Conservation (phyloP, 1,140 invertebrate species). For the Brachionus asplanchnoidis region DNA sequence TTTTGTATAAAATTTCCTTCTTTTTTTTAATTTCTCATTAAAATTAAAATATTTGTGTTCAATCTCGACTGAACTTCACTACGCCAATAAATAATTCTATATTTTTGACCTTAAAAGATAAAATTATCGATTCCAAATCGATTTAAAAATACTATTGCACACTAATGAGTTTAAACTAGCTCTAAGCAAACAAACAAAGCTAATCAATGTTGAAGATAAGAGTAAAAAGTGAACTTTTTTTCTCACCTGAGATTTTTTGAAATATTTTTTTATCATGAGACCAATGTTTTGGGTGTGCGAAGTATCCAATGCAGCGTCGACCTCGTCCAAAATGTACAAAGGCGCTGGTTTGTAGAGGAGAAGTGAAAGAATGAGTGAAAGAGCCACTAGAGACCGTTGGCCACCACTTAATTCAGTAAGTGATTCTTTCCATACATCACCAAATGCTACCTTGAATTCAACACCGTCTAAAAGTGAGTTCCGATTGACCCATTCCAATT, state of each 20-base stretch:
- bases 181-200: too few relatives aligned
- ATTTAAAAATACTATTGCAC: too few relatives aligned
- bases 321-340: constrained; percentile 96
- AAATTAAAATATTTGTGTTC: too few relatives aligned
- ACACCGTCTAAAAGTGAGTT: constrained; percentile 62
- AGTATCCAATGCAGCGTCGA: constrained; percentile 94
- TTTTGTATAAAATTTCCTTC: too few relatives aligned
- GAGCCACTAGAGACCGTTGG: constrained; percentile 87
- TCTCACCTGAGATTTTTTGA: constrained; percentile 78
- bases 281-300: constrained; percentile 99
- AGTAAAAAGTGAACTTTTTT: too few relatives aligned
- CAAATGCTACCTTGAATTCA: constrained; percentile 87
- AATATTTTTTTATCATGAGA: constrained; percentile 85
- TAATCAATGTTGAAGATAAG: too few relatives aligned
- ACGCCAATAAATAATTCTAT: too few relatives aligned
- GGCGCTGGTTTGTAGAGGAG: constrained; percentile 94
- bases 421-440: constrained; percentile 90
- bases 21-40: too few relatives aligned
- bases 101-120: too few relatives aligned
- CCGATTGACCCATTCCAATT: constrained; percentile 68
- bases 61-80: too few relatives aligned
- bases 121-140: too few relatives aligned
- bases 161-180: too few relatives aligned
- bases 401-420: constrained; percentile 91
- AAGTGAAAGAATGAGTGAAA: constrained; percentile 92